These are phyloP conservation scores for Leptodactylus fallax DNA, from an alignment of 2,797 vertebrate genomes.

Conservation along the genomic window DNA sequence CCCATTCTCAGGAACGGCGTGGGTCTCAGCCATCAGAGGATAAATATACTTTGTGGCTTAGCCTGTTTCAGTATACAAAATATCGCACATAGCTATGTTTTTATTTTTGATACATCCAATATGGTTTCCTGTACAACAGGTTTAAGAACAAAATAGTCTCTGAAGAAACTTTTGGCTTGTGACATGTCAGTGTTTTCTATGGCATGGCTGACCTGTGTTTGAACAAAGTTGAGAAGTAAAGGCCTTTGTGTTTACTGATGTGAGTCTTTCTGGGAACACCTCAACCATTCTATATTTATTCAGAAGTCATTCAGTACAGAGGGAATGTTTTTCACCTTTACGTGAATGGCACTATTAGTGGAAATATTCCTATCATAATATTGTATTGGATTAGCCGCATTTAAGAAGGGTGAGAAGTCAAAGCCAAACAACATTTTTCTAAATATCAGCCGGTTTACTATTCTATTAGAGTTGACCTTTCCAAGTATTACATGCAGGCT, in stretches of 20 bases:
- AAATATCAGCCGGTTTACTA: conserved; percentile 2
- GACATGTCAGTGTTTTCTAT: background rate
- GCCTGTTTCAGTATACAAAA: too few relatives aligned
- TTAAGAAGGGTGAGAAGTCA: background rate
- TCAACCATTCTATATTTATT: conserved; percentile 11
- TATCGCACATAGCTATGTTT: too few relatives aligned
- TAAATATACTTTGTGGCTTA: too few relatives aligned
- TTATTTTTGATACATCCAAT: too few relatives aligned
- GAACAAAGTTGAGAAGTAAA: background rate
- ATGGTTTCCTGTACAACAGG: too few relatives aligned
- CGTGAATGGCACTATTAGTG: background rate
- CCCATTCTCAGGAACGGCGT: too few relatives aligned
- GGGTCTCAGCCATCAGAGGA: too few relatives aligned
- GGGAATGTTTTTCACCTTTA: conserved; percentile 5
- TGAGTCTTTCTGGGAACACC: background rate
- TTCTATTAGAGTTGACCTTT: conserved; percentile 22
- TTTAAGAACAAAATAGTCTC: too few relatives aligned
- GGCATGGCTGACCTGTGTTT: background rate
- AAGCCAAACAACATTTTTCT: conserved; percentile 15
- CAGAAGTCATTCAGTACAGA: background rate
- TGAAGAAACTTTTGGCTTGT: background rate
- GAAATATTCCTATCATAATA: conserved; percentile 19
- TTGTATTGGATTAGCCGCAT: conserved; percentile 1
- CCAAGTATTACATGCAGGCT: background rate
- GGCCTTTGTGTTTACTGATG: background rate